Percentiles rank a stretch among this genome's conserved stretches.
These are phyloP conservation scores for Acrocephalus kingi DNA, from an alignment of 2,113 vertebrate species.

Conservation along the genomic window DNA sequence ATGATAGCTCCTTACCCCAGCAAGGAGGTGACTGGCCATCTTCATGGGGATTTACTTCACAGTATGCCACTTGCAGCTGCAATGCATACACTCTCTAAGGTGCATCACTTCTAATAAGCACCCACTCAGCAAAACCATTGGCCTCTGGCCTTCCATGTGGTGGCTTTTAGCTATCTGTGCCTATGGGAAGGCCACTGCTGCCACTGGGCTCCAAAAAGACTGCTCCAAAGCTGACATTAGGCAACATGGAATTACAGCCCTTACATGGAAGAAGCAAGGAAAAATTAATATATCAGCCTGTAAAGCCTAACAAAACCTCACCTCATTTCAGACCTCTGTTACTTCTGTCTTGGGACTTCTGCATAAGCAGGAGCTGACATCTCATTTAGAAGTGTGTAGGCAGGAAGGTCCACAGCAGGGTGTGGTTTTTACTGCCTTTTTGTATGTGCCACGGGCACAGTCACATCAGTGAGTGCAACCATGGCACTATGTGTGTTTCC, in stretches of 20 bases:
- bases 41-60: constrained; percentile 72
- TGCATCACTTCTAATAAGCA: neutral
- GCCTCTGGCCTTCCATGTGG: neutral
- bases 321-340: neutral
- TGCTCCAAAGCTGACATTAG: neutral
- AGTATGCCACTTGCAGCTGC: constrained; percentile 44
- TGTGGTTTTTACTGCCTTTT: neutral
- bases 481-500: neutral
- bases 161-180: neutral
- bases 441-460: neutral
- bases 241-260: neutral
- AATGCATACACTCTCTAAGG: neutral
- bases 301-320: neutral
- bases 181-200: neutral
- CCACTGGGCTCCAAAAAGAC: neutral
- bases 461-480: neutral
- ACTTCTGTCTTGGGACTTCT: neutral
- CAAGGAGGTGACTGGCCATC: constrained; percentile 47
- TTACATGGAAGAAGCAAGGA: neutral
- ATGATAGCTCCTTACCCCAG: constrained; percentile 59
- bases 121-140: neutral
- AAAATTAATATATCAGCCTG: neutral
- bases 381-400: neutral
- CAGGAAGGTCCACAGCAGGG: neutral
- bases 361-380: neutral